Conservation (phyloP, 2,113 vertebrate genomes). For the Nestor notabilis region DNA sequence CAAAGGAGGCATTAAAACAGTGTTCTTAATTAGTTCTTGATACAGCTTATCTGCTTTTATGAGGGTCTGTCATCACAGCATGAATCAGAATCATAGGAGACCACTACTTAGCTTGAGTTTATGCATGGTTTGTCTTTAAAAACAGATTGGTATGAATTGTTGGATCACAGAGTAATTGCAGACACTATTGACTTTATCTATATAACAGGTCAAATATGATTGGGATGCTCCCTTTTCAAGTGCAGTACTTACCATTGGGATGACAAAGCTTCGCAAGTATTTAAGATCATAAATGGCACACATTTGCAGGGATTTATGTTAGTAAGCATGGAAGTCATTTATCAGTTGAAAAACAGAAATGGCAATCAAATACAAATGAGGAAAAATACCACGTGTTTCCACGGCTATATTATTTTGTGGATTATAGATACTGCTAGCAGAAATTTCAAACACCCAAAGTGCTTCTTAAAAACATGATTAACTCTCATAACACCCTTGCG, state of each 20-base stretch:
- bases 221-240: conserved; percentile 27
- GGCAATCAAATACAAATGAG: not conserved
- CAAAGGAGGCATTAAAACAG: conserved; percentile 34
- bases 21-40: conserved; percentile 51
- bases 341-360: conserved; percentile 19
- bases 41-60: conserved; percentile 50
- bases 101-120: conserved; percentile 37
- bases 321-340: conserved; percentile 27
- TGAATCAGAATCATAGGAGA: conserved; percentile 47
- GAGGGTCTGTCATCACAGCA: conserved; percentile 22
- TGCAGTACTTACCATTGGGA: not conserved
- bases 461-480: not conserved
- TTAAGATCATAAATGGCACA: not conserved
- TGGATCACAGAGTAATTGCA: conserved; percentile 11
- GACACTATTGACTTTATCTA: not conserved
- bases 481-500: not conserved
- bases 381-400: not conserved
- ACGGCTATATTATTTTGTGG: not conserved
- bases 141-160: conserved; percentile 36
- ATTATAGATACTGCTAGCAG: not conserved
- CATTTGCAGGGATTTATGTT: not conserved
- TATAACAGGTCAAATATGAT: not conserved
- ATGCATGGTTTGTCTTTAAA: conserved; percentile 44
- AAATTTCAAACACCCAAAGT: not conserved
- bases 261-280: conserved; percentile 11